Evolutionary conservation across 2,888 invertebrate genomes (phyloP), one percentile per base, ranked within the genome.

Genomic region (Torymus aiolomorphi): DNA sequence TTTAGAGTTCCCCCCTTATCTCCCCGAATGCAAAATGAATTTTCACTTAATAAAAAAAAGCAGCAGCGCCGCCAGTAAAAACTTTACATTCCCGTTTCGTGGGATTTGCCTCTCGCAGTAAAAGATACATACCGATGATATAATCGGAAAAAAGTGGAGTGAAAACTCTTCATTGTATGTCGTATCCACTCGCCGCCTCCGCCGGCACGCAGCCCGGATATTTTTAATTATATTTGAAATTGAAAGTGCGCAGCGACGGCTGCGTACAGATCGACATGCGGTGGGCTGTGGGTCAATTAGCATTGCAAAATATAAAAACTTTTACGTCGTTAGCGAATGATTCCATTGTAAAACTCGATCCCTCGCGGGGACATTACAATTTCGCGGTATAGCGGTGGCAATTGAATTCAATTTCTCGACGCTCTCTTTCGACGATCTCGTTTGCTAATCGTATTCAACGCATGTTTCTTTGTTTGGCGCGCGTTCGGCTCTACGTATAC

Each of bases 261-360:
- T 13, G 24, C 1, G 18, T n/a, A 11, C 31, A 18, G 42, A 14
- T 61, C 18, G 12, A 3, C 4, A 31, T 4, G 31, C 31, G 24
- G 24, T 12, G 20, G 11, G 13, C 11, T 12, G 57, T 2, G 12
- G 16, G 52, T 11, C 8, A 42, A 62, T 65, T 63, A 74, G 42
- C 65, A 65, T 65, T 74, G 56, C 63, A 74, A 67, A 75, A 54
- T 18, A 69, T 52, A 69, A 67, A 69, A 69, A 61, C 16, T 62
- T 54, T 76, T 52, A 69, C 18, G 62, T 67, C 16, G 52, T 59
- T 61, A 62, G 31, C 8, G 16, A 62, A 76, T 62, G 54, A 62
- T 62, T 69, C 69, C 54, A 76, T 31, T 3, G 62, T 76, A 69
- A 69, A 69, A 59, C 52, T 24, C 20, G 20, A 67, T 75, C 51